These are phyloP conservation scores for Brachymystax lenok DNA, from an alignment of 2,797 vertebrate genomes.

Conservation along the genomic window DNA sequence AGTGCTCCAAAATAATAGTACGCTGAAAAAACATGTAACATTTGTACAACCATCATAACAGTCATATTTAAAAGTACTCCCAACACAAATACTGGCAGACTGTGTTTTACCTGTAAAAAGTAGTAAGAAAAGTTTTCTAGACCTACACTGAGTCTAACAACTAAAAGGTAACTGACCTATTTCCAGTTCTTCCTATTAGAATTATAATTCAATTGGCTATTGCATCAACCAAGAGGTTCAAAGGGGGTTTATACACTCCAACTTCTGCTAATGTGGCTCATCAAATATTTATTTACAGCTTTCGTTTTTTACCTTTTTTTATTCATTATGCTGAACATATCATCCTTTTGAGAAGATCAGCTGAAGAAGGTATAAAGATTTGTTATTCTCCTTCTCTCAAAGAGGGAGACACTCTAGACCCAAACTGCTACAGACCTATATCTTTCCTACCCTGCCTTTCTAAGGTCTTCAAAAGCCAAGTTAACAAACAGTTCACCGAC, in stretches of 20 bases:
- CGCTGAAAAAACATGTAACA: background rate
- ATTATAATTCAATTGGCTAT: constrained; percentile 18
- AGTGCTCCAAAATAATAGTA: background rate
- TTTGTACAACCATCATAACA: background rate
- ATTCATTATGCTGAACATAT: constrained; percentile 18
- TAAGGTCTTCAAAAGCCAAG: no score
- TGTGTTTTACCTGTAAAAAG: background rate
- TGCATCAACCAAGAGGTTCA: background rate
- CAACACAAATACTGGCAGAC: background rate
- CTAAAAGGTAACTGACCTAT: background rate
- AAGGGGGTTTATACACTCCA: constrained; percentile 14
- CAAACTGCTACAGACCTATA: no score
- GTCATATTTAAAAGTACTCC: background rate
- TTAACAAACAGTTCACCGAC: no score
- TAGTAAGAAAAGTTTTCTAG: background rate
- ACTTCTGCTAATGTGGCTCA: constrained; percentile 27
- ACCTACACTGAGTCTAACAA: background rate
- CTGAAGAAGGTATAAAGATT: background rate
- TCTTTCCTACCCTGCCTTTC: no score
- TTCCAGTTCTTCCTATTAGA: constrained; percentile 20
- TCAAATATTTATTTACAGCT: constrained; percentile 36
- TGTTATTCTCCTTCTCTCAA: no score
- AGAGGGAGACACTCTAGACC: no score
- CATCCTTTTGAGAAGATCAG: constrained; percentile 6
- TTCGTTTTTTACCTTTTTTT: constrained; percentile 21